phyloP scores from a whole-genome alignment of 1,140 invertebrate genomes.

The Drosophila burlai region DNA sequence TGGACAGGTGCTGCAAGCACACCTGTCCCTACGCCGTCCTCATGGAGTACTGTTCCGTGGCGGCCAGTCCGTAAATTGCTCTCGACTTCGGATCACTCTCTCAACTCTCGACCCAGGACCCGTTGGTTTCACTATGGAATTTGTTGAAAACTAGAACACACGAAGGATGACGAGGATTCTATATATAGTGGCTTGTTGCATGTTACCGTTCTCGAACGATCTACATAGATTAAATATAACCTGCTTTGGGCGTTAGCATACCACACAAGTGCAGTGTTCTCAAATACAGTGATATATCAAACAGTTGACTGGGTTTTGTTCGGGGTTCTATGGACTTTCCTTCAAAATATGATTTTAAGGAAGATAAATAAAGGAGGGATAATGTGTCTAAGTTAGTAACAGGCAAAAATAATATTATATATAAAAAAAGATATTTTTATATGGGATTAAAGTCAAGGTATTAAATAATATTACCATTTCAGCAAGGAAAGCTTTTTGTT shows the following conservation, averaged over 20 bases:
- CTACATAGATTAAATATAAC: conserved; percentile 28
- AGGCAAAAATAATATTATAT: not conserved
- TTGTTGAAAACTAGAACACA: conserved; percentile 10
- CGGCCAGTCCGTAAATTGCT: conserved; percentile 15
- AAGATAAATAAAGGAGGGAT: not conserved
- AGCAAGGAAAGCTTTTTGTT: too few species aligned
- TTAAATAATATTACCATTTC: too few species aligned
- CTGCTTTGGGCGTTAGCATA: conserved; percentile 34
- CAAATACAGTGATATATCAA: not conserved
- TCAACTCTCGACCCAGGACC: conserved; percentile 8
- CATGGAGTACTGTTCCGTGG: conserved; percentile 55
- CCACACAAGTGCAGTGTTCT: not conserved
- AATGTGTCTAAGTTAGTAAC: not conserved
- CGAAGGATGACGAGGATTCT: conserved; percentile 4
- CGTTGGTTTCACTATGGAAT: conserved; percentile 11
- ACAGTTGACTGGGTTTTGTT: not conserved
- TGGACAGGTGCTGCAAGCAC: conserved; percentile 66
- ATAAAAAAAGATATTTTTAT: not conserved
- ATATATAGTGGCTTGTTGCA: conserved; percentile 38
- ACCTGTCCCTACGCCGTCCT: conserved; percentile 43
- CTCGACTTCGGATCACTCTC: not conserved
- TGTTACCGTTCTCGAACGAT: conserved; percentile 32
- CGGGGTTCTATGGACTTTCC: not conserved
- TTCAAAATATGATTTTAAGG: not conserved
- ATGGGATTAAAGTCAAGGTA: not conserved